Evolutionary conservation across 2,113 vertebrate species (phyloP), one percentile per base, ranked within the genome.

Genomic region (Siniperca knerii): DNA sequence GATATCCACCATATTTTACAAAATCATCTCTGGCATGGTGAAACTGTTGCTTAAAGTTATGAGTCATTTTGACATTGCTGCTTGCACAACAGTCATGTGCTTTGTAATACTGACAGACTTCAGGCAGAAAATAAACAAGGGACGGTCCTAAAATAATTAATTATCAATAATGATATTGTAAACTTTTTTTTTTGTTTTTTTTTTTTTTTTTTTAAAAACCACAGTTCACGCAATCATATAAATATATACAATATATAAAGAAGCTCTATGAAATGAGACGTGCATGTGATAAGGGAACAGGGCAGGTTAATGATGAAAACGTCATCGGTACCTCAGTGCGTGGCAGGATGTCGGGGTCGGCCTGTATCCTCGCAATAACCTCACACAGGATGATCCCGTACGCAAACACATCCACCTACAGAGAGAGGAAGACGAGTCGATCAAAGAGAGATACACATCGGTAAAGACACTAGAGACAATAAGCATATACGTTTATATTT

Each of bases 381-480:
- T 99, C 98, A 2, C 98, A 99, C 81, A 99, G 93, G 94, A 99
- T 97, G 88, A 99, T 99, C 42, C 98, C 98, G 0, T 96, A 99
- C 0, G 98, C 96, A 54, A 99, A 99, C 88, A 99, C 97, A 8
- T 96, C 96, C 87, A 94, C 96, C 96, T 96, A 88, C 81, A 71
- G 20, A 75, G 50, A 75, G 11, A 66, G 25, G 25, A 57, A 11
- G 33, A 82, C 0, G 9, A 48, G 76, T 8, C 12, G 1, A 52
- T 76, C 37, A 79, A 2, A 50, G 13, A 83, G 12, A 71, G 3
- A 42, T 0, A 23, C 9, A 76, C 4, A 20, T 23, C 0, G 37
- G 6, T 7, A 25, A 50, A 18, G 55, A 46, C 54, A 50, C 29
- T 21, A 64, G 33, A 3, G 4, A 35, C 0, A 33, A 8, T 16